Percentiles rank a stretch among this genome's conserved stretches.
Evolutionary conservation across 2,888 invertebrate species (phyloP).

Genomic region (Graphium colonna): DNA sequence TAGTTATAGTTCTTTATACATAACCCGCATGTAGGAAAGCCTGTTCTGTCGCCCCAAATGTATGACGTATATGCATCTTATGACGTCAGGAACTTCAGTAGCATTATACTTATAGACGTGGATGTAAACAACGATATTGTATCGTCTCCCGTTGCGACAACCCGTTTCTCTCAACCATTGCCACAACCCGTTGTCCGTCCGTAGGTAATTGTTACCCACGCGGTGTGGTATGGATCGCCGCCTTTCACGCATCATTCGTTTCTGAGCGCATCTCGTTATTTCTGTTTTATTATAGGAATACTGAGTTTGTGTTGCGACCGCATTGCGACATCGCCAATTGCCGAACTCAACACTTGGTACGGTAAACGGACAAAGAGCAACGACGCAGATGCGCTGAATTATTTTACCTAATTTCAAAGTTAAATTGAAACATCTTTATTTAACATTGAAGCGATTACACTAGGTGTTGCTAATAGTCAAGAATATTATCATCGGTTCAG

Average conservation of each 20-base stretch:
- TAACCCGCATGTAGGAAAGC: no score
- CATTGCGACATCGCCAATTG: slow-evolving; percentile 72
- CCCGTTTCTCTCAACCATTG: not conserved
- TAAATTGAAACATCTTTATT: not conserved
- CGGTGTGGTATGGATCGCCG: slow-evolving; percentile 17
- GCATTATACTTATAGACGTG: no score
- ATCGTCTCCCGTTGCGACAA: not conserved
- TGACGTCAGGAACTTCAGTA: no score
- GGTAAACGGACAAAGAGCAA: slow-evolving; percentile 58
- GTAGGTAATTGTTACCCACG: slow-evolving; percentile 9
- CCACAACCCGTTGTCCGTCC: not conserved
- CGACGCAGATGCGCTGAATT: not conserved
- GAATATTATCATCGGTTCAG: no score
- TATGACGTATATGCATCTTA: no score
- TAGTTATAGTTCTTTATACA: no score
- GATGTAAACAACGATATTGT: slow-evolving; percentile 18
- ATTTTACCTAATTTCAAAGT: no score
- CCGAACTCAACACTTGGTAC: slow-evolving; percentile 55
- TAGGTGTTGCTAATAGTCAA: no score
- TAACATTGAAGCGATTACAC: no score
- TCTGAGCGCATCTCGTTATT: slow-evolving; percentile 66
- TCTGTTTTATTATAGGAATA: slow-evolving; percentile 77
- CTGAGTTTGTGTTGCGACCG: slow-evolving; percentile 53
- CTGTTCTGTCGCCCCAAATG: no score
- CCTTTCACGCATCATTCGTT: slow-evolving; percentile 36